These are phyloP conservation scores for Pyxicephalus adspersus DNA, from an alignment of 2,113 vertebrate species.

Conservation along the genomic window DNA sequence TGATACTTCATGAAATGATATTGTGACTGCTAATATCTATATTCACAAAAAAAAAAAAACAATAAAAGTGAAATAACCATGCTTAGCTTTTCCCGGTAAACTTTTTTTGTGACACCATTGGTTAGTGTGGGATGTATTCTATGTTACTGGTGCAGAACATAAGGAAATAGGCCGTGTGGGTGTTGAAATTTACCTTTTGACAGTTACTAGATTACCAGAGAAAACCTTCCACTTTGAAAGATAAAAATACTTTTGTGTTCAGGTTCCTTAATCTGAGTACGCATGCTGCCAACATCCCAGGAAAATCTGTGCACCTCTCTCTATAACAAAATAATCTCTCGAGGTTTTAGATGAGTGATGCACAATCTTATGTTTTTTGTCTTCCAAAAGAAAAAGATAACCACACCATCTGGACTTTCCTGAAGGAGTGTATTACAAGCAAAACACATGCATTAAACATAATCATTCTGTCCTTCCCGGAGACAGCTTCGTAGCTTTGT, in stretches of 20 bases:
- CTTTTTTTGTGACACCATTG: too few species aligned
- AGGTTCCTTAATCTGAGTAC: conserved; percentile 16
- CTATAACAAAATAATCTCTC: conserved; percentile 54
- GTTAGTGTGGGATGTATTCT: too few species aligned
- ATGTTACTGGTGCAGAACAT: too few species aligned
- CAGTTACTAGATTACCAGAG: too few species aligned
- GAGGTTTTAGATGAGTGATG: conserved; percentile 57
- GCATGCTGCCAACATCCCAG: conserved; percentile 49
- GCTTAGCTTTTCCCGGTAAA: too few species aligned
- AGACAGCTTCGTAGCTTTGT: conserved; percentile 53
- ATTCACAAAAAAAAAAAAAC: too few species aligned
- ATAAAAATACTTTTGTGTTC: background rate
- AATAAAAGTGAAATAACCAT: too few species aligned
- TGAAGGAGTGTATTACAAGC: conserved; percentile 56
- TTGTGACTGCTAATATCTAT: too few species aligned
- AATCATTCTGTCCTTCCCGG: conserved; percentile 56
- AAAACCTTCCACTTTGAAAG: background rate
- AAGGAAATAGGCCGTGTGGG: too few species aligned
- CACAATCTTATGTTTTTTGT: conserved; percentile 51
- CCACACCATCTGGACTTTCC: conserved; percentile 55
- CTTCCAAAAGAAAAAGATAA: conserved; percentile 52
- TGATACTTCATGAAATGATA: too few species aligned
- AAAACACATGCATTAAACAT: conserved; percentile 58
- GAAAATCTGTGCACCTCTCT: conserved; percentile 50
- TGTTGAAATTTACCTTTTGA: too few species aligned